Evolutionary conservation across 2,113 vertebrate genomes (phyloP), one percentile per base, ranked within the genome.

Genomic region (Origma solitaria): DNA sequence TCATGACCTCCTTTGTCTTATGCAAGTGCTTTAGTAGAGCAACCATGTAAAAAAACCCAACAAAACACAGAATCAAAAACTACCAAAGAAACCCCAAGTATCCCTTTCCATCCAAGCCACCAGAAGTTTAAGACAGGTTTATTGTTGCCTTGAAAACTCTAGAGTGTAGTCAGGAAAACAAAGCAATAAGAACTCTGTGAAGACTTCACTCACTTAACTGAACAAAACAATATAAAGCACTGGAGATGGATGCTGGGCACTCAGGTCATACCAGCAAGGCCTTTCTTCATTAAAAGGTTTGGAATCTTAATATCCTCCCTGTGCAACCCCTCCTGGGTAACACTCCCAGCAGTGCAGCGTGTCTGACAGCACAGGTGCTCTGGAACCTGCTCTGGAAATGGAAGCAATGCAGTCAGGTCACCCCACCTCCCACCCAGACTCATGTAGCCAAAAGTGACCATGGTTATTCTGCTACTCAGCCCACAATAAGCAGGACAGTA

Each of bases 381-480:
- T 12, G n/a, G 33, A 65, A n/a, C n/a, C 61, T 42, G 47, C 53
- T 23, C 79, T 88, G 66, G 56, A 50, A 58, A 38, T 11, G 31
- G 62, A 50, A 56, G 13, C 19, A 45, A 37, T 0, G 13, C 17
- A 7, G n/a, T 9, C 40, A 33, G 51, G 38, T 37, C 69, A 91
- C 42, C 24, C 22, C 31, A 65, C 14, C 10, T 47, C 24, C 18
- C 62, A 65, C 10, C 50, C 69, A 65, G 35, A 19, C 70, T 61
- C 14, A 9, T 0, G 0, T 0, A 72, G 76, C 53, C 16, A 0
- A 4, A 38, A 57, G 54, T 3, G 2, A 57, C 50, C 49, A 11
- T 0, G 8, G 57, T 9, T 40, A 57, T 40, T 30, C 61, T 79
- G 42, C 25, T 85, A 51, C 79, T 47, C 71, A 83, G 62, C 50